Evolutionary conservation across 2,113 vertebrate genomes (phyloP).

Genomic region (Elachura formosa): DNA sequence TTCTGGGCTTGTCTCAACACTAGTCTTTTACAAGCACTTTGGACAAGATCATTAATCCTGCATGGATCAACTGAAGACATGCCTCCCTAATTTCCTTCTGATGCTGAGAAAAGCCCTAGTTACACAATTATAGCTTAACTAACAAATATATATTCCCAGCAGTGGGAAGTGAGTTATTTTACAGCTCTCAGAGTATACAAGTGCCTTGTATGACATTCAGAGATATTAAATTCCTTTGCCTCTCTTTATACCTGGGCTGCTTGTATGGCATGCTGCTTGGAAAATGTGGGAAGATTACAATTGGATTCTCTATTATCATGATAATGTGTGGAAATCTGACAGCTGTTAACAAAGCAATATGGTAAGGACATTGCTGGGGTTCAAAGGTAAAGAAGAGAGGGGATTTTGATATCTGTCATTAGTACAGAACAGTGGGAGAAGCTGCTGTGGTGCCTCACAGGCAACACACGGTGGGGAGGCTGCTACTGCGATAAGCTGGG

Average conservation of each 20-base stretch:
- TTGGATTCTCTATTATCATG: neutral
- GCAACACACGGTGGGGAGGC: neutral
- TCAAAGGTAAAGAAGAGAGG: neutral
- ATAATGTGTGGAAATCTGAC: neutral
- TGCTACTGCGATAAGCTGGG: neutral
- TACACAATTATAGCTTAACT: slow-evolving; percentile 4
- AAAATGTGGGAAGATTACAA: neutral
- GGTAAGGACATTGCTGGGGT: neutral
- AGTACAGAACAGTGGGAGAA: neutral
- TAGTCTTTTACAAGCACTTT: neutral
- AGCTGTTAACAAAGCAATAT: neutral
- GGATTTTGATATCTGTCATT: neutral
- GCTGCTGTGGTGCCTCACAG: neutral
- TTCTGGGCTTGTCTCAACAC: slow-evolving; percentile 19
- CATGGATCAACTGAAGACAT: neutral
- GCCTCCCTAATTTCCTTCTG: neutral
- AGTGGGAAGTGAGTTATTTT: neutral
- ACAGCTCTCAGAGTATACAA: neutral
- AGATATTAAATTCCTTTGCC: neutral
- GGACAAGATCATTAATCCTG: slow-evolving; percentile 36
- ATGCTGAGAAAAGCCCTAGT: neutral
- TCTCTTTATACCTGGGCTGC: neutral
- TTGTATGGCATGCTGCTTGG: neutral
- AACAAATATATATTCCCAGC: neutral
- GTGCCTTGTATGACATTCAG: neutral